Conservation (phyloP, 2,797 vertebrate species). For the Macropus fuliginosus region DNA sequence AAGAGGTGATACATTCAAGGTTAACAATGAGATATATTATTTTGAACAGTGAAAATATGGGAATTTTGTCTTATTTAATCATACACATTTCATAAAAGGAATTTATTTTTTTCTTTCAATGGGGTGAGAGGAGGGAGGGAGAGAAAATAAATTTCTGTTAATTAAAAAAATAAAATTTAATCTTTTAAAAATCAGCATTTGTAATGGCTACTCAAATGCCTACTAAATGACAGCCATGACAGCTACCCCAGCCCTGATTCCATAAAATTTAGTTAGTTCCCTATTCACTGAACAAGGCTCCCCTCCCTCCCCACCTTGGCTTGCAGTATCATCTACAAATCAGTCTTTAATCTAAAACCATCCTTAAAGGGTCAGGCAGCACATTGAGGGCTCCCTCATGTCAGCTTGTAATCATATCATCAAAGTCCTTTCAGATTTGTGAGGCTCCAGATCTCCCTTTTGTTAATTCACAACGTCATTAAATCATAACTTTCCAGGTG, state of each 20-base stretch:
- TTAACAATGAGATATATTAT: background rate
- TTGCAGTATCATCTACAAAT: background rate
- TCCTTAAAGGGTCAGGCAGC: background rate
- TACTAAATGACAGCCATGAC: background rate
- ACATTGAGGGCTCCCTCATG: background rate
- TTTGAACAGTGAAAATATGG: background rate
- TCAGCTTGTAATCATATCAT: background rate
- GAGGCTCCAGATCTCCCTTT: accelerated
- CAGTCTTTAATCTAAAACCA: background rate
- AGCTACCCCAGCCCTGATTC: background rate
- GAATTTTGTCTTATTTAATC: background rate
- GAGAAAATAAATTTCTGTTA: background rate
- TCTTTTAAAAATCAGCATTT: background rate
- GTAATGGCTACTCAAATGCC: background rate
- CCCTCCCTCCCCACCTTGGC: background rate
- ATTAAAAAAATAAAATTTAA: background rate
- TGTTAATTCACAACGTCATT: background rate
- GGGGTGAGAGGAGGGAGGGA: background rate
- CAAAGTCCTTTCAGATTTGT: background rate
- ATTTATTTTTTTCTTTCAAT: background rate
- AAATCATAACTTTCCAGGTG: background rate
- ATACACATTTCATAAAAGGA: background rate
- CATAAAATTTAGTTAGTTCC: background rate
- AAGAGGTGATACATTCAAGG: background rate
- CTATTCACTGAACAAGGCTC: background rate